Percentiles rank a stretch among this genome's conserved stretches.
Evolutionary conservation across 2,797 vertebrate species (phyloP).

Genomic region (Natrix natrix): DNA sequence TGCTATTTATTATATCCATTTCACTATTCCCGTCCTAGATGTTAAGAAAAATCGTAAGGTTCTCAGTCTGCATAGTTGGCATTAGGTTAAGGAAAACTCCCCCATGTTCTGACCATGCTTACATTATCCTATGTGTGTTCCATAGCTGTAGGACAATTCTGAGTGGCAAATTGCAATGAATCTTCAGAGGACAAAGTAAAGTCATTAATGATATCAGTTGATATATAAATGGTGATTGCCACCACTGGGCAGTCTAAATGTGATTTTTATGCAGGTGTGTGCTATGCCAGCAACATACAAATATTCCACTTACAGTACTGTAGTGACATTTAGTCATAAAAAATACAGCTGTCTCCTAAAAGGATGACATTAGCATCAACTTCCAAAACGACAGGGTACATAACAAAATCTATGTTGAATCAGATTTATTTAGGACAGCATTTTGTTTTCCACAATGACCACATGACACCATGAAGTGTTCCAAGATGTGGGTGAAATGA

Average conservation of each 20-base stretch:
- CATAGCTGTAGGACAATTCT: not conserved
- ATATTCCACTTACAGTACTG: not conserved
- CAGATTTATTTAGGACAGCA: not conserved
- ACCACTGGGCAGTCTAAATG: not conserved
- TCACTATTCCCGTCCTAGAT: not conserved
- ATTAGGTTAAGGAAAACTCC: not conserved
- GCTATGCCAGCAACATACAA: not conserved
- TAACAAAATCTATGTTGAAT: not conserved
- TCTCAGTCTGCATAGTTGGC: not conserved
- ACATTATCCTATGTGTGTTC: not conserved
- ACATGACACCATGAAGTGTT: not conserved
- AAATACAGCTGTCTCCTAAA: not conserved
- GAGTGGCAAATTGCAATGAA: constrained; percentile 19
- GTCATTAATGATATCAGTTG: constrained; percentile 11
- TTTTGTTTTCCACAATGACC: not conserved
- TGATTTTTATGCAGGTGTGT: constrained; percentile 5
- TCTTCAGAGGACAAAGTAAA: constrained; percentile 29
- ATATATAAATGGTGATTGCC: not conserved
- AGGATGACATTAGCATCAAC: not conserved
- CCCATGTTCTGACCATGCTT: not conserved
- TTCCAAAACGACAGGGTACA: not conserved
- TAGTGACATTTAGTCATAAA: not conserved
- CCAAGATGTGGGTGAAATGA: not conserved
- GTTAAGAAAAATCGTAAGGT: not conserved
- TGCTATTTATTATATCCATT: not conserved